Evolutionary conservation across 2,113 vertebrate species (phyloP).

Genomic region (Ophthalmolycus amberensis): DNA sequence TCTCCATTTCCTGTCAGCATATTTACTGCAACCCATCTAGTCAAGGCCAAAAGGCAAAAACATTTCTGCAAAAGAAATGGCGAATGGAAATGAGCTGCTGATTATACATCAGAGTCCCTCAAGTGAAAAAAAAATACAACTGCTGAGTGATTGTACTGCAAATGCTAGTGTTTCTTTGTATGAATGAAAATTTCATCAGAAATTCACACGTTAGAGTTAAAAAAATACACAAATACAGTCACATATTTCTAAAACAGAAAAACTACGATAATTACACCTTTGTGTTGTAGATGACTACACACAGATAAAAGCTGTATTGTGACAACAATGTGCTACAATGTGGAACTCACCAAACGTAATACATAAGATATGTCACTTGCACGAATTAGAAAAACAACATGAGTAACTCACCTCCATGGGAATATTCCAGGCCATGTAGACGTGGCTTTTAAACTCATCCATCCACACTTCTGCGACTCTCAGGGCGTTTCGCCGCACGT

Average conservation of each 20-base stretch:
- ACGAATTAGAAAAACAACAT: not conserved
- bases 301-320: not conserved
- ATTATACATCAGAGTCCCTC: not conserved
- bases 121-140: not conserved
- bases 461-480: conserved; percentile 98
- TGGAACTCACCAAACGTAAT: not conserved
- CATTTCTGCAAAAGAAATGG: not conserved
- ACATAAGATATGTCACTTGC: not conserved
- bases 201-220: not conserved
- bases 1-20: not conserved
- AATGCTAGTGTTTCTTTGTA: not conserved
- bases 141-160: not conserved
- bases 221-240: not conserved
- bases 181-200: not conserved
- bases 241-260: not conserved
- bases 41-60: not conserved
- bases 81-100: not conserved
- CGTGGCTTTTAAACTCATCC: conserved; percentile 98
- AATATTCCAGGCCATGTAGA: conserved; percentile 99
- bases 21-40: not conserved
- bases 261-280: not conserved
- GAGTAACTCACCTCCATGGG: conserved; percentile 90
- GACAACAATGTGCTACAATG: not conserved
- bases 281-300: not conserved
- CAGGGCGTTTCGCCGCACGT: conserved; percentile 94